Evolutionary conservation across 2,797 vertebrate genomes (phyloP), one percentile per base, ranked within the genome.

Genomic region (Yasuhikotakia modesta): DNA sequence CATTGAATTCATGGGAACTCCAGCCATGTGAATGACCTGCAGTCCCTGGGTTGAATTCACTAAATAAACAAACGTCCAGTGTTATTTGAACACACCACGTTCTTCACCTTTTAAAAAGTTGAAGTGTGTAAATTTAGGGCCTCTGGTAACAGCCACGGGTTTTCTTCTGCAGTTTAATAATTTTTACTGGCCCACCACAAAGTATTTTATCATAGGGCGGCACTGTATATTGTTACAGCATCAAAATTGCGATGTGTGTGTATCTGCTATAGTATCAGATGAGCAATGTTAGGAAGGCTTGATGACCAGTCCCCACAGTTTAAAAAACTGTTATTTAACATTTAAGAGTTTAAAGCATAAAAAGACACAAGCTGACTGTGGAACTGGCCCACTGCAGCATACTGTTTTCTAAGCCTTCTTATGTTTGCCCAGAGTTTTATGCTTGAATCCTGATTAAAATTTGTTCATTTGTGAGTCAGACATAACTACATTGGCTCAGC

Each of bases 31-130:
- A 67, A 13, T 79, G 30, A 72, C 77, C 61, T 35, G 14, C 14
- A 57, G 70, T 39, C 39, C 2, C 11, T 68, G 43, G 63, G 52
- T 67, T 68, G 55, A 65, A 39, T 60, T 67, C 1, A 66, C 24
- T n/a, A 66, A 60, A 58, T 30, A 77, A 69, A 69, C 24, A 70
- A 52, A 61, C 14, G 63, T 52, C 45, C 39, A 70, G 43, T 22
- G 45, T 70, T 77, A 24, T 50, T 60, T 30, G 48, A 69, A 35
- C 53, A n/a, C 14, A 12, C 3, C 14, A 11, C 3, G 24, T 30
- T 6, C 14, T 61, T 60, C 14, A 22, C 0, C 24, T 22, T 73
- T 55, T 30, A 19, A 14, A 45, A 22, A 46, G 17, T 7, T 3
- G 48, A 55, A 55, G 72, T 45, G 39, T 24, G 11, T 2, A 2